These are phyloP conservation scores for Dryobates pubescens DNA, from an alignment of 2,797 vertebrate genomes.

Conservation along the genomic window DNA sequence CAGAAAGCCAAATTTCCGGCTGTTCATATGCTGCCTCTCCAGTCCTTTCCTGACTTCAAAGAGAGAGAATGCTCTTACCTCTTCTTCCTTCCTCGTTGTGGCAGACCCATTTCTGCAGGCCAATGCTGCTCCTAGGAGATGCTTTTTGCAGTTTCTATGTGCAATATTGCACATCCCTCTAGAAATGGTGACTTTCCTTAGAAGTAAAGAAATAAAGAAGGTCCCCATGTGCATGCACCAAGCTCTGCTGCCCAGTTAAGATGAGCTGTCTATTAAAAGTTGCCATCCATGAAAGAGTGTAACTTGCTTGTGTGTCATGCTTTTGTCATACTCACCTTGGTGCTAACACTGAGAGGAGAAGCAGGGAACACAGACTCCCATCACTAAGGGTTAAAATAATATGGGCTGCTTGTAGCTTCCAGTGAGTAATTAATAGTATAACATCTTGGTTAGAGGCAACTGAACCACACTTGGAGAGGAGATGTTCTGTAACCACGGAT, in stretches of 20 bases:
- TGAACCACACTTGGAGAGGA: neutral
- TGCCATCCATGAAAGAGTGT: neutral
- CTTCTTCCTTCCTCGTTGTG: neutral
- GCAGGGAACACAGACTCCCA: neutral
- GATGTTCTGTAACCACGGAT: neutral
- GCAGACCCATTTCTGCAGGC: neutral
- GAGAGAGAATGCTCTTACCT: fast-evolving
- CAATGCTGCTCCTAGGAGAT: neutral
- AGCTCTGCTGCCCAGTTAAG: neutral
- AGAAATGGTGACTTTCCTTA: neutral
- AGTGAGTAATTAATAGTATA: neutral
- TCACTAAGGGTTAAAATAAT: neutral
- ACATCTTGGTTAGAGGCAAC: neutral
- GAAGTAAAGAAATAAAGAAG: neutral
- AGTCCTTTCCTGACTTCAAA: neutral
- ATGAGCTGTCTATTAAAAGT: neutral
- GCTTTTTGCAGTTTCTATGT: neutral
- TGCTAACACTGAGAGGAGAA: neutral
- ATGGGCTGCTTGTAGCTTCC: neutral
- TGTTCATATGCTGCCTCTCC: neutral
- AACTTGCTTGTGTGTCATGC: neutral
- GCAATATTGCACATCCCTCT: neutral
- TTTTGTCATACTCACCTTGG: neutral
- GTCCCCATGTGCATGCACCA: fast-evolving
- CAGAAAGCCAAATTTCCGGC: neutral